A percentile compares a stretch with the other conserved stretches of the same genome.
These are phyloP conservation scores for Drosophila paramelanica DNA, from an alignment of 2,888 invertebrate species.

Conservation along the genomic window DNA sequence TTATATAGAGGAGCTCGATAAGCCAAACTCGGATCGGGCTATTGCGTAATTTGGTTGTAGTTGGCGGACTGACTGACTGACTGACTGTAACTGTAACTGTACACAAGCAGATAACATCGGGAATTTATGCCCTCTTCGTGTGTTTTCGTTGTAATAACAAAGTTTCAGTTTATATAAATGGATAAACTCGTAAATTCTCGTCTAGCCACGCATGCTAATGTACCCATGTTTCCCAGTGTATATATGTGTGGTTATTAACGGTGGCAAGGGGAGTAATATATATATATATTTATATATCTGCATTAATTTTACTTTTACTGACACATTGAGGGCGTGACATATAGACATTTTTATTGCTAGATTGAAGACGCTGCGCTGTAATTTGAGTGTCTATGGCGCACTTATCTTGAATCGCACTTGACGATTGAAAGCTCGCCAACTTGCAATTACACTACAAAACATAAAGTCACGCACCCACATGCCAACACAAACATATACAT, in stretches of 20 bases:
- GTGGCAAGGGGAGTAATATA: constrained; percentile 6
- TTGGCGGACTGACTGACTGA: not conserved
- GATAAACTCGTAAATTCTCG: constrained; percentile 55
- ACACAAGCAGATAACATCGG: constrained; percentile 47
- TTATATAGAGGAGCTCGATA: constrained; percentile 2
- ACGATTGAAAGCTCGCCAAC: constrained; percentile 54
- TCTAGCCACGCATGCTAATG: constrained; percentile 41
- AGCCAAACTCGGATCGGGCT: not conserved
- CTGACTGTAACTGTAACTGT: constrained; percentile 26
- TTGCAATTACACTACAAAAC: constrained; percentile 70
- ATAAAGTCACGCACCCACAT: constrained; percentile 55
- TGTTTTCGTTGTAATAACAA: constrained; percentile 65
- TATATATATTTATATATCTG: not conserved
- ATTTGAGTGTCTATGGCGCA: constrained; percentile 70
- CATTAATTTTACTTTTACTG: constrained; percentile 16
- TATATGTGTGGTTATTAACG: constrained; percentile 15
- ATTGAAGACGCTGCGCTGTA: constrained; percentile 63
- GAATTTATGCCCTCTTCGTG: constrained; percentile 60
- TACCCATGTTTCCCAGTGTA: not conserved
- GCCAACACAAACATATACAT: constrained; percentile 12
- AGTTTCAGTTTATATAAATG: constrained; percentile 55
- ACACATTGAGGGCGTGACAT: constrained; percentile 62
- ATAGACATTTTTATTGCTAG: constrained; percentile 58
- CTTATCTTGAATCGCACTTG: constrained; percentile 62
- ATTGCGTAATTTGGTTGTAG: constrained; percentile 5